Evolutionary conservation across 1,140 invertebrate species (phyloP), one percentile per base, ranked within the genome.

Genomic region (Pristionchus pacificus): DNA sequence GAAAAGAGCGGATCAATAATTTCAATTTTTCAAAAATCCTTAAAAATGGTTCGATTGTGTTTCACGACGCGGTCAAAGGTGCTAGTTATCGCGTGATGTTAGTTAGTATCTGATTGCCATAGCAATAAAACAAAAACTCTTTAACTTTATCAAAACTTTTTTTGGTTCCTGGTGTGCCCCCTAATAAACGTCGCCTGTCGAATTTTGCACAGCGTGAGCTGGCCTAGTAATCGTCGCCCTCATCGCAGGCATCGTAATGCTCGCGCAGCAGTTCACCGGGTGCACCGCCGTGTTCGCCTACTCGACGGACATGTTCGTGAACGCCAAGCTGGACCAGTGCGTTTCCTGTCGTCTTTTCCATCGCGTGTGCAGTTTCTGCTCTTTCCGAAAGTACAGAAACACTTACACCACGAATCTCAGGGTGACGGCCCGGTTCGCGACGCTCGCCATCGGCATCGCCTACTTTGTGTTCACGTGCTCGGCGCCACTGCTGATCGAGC

Each of bases 201-300:
- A 65, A 14, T 60, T 71, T 10, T 60, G 29, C 30, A 68, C 76
- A 2, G 65, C 83, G 2, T 65, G 80, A 58, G 64, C 80, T 13
- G 80, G 81, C 2, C 58, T 82, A 15, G 55, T 69, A 14, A 76
- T 80, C 1, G 76, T 82, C 19, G 6, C 38, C 6, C 19, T 49
- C 38, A 10, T 49, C 19, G 19, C 38, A 49, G 38, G 6, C 24
- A 19, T 82, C 14, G 80, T 82, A 14, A 82, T 82, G 80, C 70
- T 82, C 32, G 80, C 82, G n/a, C 80, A 82, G 60, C 80, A 82
- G 68, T 82, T 82, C 63, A 82, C 80, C 19, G 80, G 80, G 32
- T 82, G 80, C 60, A 77, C 77, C 1, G 80, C 80, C 3, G 80
- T 82, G 30, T 82, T 82, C 68, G 80, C 80, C 6, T 82, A 79